Base-by-base conservation (phyloP, 1,140 invertebrate genomes). In the Drosophila obscura region DNA sequence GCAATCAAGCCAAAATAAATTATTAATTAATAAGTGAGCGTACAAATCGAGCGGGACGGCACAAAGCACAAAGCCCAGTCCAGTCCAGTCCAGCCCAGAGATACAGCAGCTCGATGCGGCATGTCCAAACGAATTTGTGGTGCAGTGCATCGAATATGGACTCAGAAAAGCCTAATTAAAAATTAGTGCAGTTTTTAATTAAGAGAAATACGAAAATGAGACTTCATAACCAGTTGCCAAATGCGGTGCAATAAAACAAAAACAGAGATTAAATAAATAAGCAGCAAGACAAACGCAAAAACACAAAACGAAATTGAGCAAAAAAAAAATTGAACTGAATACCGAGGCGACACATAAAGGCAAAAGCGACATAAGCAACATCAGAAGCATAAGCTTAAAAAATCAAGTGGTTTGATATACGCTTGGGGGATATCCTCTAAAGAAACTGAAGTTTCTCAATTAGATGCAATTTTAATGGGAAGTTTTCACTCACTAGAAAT, bases 211-310 rank as follows among this genome's bases (percentile, higher is more conserved):
- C 80, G 49, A 80, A 80, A 87, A 82, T 83, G 82, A 87, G 83
- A 88, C 82, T 87, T 88, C 83, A 87, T 87, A 87, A 87, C 82
- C 82, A 88, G 82, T 82, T 88, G 83, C 82, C 83, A 83, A 87
- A 87, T 79, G 74, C 45, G 83, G 71, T 51, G 55, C 53, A 84
- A 49, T 63, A 82, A 73, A 65, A 65, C 44, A 62, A 67, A 73
- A 57, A 55, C 46, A 62, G 28, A 73, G 48, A 77, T 71, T 55
- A 62, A 67, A 76, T 71, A 71, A 71, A 71, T 71, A 75, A 67
- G 49, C 59, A 44, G 49, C 45, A 77, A 57, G 19, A 56, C 43
- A 51, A 64, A 66, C 62, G 39, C 45, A 41, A 45, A 45, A 55
- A 24, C 8, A 52, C 9, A 61, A 61, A 68, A 73, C 19, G 19